Evolutionary conservation across 2,113 vertebrate genomes (phyloP).

Genomic region (Martes martes): DNA sequence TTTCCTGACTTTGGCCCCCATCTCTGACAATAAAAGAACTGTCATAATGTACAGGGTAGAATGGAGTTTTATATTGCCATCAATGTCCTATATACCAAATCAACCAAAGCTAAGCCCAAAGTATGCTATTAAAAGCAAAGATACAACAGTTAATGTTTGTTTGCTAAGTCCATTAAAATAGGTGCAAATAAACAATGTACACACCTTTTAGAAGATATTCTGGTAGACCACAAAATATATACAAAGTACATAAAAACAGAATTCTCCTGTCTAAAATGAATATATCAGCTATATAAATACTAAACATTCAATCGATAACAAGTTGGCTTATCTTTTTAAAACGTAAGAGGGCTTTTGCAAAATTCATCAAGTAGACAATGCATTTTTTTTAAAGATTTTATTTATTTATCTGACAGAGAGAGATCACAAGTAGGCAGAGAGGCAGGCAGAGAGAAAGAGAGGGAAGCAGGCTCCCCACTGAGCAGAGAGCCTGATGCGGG

Average conservation of each 20-base stretch:
- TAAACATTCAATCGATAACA: neutral
- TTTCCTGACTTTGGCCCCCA: neutral
- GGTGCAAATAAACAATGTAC: neutral
- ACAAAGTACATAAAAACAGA: conserved; percentile 31
- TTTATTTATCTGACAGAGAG: too few species aligned
- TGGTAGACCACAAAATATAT: neutral
- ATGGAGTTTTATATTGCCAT: neutral
- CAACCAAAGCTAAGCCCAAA: neutral
- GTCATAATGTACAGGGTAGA: neutral
- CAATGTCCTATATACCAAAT: neutral
- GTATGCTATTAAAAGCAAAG: neutral
- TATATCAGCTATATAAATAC: neutral
- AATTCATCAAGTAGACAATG: neutral
- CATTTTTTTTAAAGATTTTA: neutral
- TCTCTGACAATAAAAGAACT: neutral
- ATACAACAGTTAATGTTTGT: neutral
- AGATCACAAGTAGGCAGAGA: too few species aligned
- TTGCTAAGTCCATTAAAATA: neutral
- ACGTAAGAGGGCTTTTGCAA: neutral
- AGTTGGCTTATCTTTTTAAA: conserved; percentile 22
- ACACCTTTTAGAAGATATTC: neutral
- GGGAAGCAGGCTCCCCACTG: too few species aligned
- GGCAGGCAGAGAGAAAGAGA: too few species aligned
- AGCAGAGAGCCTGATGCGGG: too few species aligned
- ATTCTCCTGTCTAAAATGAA: neutral